Conservation (phyloP, 1,140 invertebrate genomes). For the Drosophila murphyi region DNA sequence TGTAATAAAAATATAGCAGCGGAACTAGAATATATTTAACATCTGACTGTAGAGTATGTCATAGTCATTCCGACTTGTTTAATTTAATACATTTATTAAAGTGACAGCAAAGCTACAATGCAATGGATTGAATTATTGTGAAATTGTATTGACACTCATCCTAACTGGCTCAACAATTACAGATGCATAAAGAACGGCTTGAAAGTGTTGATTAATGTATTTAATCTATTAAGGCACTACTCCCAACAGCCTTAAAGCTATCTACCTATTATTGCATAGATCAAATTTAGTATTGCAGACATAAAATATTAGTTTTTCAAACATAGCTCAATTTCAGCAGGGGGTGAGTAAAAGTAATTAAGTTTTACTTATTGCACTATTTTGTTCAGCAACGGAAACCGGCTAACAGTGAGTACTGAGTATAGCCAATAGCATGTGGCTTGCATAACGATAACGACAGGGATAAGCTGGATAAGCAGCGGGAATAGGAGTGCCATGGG, state of each 20-base stretch:
- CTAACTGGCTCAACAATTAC: no score
- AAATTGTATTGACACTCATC: not conserved
- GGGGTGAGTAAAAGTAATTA: constrained; percentile 51
- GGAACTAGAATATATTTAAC: no score
- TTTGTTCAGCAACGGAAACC: constrained; percentile 27
- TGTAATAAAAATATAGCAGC: no score
- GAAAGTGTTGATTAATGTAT: no score
- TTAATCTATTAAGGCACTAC: no score
- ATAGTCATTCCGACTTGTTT: no score
- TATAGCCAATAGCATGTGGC: constrained; percentile 58
- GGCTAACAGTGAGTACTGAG: constrained; percentile 26
- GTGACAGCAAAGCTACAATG: no score
- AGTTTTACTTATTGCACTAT: constrained; percentile 77
- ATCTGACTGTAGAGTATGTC: no score
- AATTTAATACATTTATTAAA: not conserved
- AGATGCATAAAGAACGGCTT: no score
- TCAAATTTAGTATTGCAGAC: not conserved
- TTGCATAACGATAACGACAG: constrained; percentile 40
- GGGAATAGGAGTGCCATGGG: not conserved
- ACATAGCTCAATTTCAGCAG: not conserved
- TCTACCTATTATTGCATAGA: not conserved
- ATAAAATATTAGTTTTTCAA: not conserved
- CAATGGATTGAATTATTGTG: not conserved
- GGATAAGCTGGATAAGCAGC: constrained; percentile 13
- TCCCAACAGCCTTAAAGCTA: not conserved